Base-by-base conservation (phyloP, 2,113 vertebrate species). In the Carassius gibelio region DNA sequence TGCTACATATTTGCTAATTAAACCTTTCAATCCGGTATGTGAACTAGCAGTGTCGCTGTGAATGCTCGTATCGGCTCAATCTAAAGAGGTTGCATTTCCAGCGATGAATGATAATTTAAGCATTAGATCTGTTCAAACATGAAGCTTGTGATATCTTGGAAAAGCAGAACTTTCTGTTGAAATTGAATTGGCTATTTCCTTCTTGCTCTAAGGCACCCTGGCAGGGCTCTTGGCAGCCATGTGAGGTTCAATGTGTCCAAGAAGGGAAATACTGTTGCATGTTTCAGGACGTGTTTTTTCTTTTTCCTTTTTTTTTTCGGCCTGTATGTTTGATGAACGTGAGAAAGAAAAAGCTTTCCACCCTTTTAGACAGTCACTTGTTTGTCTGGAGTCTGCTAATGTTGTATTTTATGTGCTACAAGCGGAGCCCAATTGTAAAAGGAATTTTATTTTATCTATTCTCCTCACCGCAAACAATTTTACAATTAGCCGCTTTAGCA, bases 401-500 rank as follows among this genome's bases (percentile, higher is more conserved):
- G 45, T 78, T 84, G 5, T 55, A n/a, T 42, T 45, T 48, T 61
- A 74, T 5, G 42, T 23, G 45, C 50, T 45, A 48, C 74, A 78
- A 19, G 45, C 23, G 13, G 42, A 64, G 45, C 17, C n/a, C 68
- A 68, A 21, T 23, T 84, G 45, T 48, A 5, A n/a, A 38, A 14
- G 5, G 13, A 78, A 66, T 38, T 66, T 55, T 50, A 26, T 75
- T 75, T 75, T 4, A 75, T 75, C 4, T 62, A 66, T 66, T 66
- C 38, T 64, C 17, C 30, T 52, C 68, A 75, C 80, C 72, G 71
- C 52, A 76, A 19, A 9, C 82, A 52, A 66, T 55, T 75, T 86
- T 86, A 9, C 80, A 77, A 36, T 83, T 80, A 59, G 71, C 61
- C 14, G 14, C 78, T 82, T 75, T 77, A 68, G 3, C n/a, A 57